Evolutionary conservation across 2,797 vertebrate species (phyloP), one percentile per base, ranked within the genome.

Genomic region (Morus bassanus): DNA sequence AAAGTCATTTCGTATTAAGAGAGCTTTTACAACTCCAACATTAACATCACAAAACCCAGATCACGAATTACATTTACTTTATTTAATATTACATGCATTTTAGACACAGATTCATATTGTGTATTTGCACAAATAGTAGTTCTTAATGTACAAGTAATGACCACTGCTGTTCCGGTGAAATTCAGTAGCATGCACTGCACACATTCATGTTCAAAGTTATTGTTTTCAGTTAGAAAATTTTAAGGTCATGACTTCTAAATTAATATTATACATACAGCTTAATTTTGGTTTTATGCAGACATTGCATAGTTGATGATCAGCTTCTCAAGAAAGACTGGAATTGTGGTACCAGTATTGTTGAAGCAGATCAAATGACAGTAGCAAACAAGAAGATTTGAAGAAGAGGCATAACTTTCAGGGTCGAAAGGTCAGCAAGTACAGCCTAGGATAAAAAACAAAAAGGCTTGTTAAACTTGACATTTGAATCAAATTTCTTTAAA

Each of bases 351-450:
- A 91, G 88, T 45, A 91, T 86, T 85, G 95, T 82, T 78, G 85
- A 88, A 85, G 79, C 63, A 87, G 88, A 97, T 99, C 98, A 99
- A 97, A 98, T 98, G 95, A 98, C 97, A 70, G 98, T 99, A 87
- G 99, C 99, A 85, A 99, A 99, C 41, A 99, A 98, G 97, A 99
- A 99, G 98, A 99, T 99, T 95, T 99, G 99, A 98, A 99, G 99
- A 98, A 99, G 99, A 61, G 99, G 99, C 98, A 99, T 99, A 95
- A 99, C 99, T 98, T 99, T 99, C 96, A 99, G 98, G 68, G 99
- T 99, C 23, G 99, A 99, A 95, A 99, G 99, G 96, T 99, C 99
- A 85, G 99, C 99, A 94, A 99, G 99, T 96, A 99, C 99, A 76
- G 99, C 99, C 99, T 99, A 98, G 61, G 97, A 98, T 41, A 94